Evolutionary conservation across 2,797 vertebrate genomes (phyloP).

Genomic region (Ctenochaetus hawaiiensis): DNA sequence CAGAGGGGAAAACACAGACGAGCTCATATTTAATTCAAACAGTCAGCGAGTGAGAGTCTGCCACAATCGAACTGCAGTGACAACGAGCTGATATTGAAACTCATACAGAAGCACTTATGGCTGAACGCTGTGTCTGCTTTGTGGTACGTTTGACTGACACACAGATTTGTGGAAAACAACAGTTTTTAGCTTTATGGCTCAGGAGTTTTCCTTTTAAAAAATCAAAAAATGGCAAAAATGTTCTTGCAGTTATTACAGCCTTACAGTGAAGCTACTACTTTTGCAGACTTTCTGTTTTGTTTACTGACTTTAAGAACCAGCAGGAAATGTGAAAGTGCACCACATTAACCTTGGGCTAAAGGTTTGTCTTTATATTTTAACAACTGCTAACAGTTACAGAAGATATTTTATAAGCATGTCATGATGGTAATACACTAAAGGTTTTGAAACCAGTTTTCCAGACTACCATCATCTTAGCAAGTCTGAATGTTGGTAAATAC

Average conservation of each 20-base stretch:
- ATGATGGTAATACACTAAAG: background rate
- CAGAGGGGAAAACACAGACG: slow-evolving; percentile 63
- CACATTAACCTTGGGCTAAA: background rate
- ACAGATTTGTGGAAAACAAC: background rate
- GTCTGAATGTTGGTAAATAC: background rate
- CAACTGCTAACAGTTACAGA: background rate
- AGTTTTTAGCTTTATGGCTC: background rate
- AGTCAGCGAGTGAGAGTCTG: slow-evolving; percentile 27
- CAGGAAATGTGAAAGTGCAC: background rate
- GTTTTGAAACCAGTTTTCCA: background rate
- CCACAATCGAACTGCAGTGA: slow-evolving; percentile 40
- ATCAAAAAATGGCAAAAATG: background rate
- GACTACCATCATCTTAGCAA: background rate
- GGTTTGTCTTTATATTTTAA: background rate
- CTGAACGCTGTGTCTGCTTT: background rate
- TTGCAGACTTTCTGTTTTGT: background rate
- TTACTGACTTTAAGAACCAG: background rate
- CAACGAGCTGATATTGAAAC: slow-evolving; percentile 43
- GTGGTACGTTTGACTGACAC: slow-evolving; percentile 1
- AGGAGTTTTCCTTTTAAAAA: background rate
- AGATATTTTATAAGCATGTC: background rate
- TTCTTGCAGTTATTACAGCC: background rate
- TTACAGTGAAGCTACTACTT: background rate
- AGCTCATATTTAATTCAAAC: slow-evolving; percentile 78
- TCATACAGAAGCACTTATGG: slow-evolving; percentile 20